Evolutionary conservation across 2,113 vertebrate species (phyloP).

Genomic region (Dasyurus viverrinus): DNA sequence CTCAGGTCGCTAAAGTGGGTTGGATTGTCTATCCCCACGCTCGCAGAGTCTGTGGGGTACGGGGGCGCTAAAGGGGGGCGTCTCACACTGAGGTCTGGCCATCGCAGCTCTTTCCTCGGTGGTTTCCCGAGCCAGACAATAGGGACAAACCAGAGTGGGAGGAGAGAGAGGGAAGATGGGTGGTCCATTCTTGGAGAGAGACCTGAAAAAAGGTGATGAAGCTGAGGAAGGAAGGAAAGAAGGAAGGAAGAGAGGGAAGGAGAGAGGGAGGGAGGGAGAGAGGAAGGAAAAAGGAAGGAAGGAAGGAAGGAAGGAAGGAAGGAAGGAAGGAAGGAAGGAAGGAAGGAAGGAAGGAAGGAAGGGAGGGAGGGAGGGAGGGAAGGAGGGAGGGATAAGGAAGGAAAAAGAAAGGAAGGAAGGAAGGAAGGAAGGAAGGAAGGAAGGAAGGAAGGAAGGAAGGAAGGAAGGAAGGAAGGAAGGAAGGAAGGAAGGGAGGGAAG

Average conservation of each 20-base stretch:
- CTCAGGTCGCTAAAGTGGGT: background rate
- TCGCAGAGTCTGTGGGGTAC: background rate
- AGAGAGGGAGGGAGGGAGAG: fast-evolving
- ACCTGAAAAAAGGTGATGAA: background rate
- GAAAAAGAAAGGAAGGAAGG: too few species aligned
- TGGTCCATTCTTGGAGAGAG: background rate
- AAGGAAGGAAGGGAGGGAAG: fast-evolving
- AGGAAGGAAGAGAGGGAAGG: too few species aligned
- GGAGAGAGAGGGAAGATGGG: background rate
- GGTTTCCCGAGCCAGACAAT: background rate
- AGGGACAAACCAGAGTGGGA: background rate
- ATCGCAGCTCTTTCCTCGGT: background rate
- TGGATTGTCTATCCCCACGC: background rate
- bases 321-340: too few species aligned
- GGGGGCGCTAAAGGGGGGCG: background rate
- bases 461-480: fast-evolving
- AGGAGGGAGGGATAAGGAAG: too few species aligned
- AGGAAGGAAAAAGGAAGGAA: background rate
- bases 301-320: too few species aligned
- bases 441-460: too few species aligned
- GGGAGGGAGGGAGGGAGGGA: too few species aligned
- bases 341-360: fast-evolving
- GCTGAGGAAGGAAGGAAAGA: background rate
- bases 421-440: too few species aligned
- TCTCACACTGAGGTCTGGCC: too few species aligned